Base-by-base conservation (phyloP, 2,113 vertebrate species). In the Lasiurus borealis region DNA sequence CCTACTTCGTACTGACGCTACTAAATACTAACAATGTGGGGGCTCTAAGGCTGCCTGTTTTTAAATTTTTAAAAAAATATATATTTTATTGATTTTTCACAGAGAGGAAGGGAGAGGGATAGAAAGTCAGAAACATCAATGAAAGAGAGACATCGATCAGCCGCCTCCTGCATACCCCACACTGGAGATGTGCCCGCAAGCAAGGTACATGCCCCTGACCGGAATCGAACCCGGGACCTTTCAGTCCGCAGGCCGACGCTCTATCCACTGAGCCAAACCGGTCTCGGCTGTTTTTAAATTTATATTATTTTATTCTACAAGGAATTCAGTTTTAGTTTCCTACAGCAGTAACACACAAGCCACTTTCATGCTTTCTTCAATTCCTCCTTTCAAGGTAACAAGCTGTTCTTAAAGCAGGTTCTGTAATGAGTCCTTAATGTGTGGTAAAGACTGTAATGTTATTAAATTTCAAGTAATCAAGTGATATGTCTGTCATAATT, bases 391-490 rank as follows among this genome's bases (percentile, higher is more conserved):
- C 86, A 94, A 69, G 31, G 40, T 80, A 52, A 81, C 40, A 80
- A 85, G 27, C 64, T 80, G 14, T n/a, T 90, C 50, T 90, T 54
- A 78, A 34, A 29, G n/a, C 81, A 85, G 88, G 64, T 50, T 71
- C 73, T 80, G 8, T 59, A 62, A 71, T 21, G 25, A 89, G 40
- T 71, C 19, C 50, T 71, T 40, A 50, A 21, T 85, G 44, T 40
- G 48, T 40, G 59, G 62, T 66, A 83, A 83, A 54, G 27, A 59
- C 11, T 34, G 57, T 57, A 34, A 46, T 75, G 34, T 27, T 93
- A 93, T 29, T 88, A 76, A 88, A 48, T 88, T 68, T 59, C 48
- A 62, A 62, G 59, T 62, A 62, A 83, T 83, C 29, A 68, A 89
- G 16, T 83, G 34, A 57, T 66, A 44, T 23, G 31, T 93, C 44